phyloP scores from a whole-genome alignment of 1,140 invertebrate genomes.

The Zeugodacus cucurbitae region DNA sequence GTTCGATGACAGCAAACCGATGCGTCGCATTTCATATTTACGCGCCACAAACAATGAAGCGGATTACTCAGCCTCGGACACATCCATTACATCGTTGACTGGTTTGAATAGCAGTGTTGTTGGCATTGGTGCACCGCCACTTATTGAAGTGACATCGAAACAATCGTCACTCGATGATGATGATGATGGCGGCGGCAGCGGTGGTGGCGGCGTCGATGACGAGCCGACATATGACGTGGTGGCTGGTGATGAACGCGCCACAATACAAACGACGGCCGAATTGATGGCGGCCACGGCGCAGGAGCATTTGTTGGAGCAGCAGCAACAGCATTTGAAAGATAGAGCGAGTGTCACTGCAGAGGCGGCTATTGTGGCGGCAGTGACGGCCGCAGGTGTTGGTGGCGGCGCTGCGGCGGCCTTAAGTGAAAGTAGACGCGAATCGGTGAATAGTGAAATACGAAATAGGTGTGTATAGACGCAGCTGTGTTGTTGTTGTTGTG shows the following conservation, averaged over 20 bases:
- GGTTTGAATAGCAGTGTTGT: constrained; percentile 68
- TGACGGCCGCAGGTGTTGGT: constrained; percentile 39
- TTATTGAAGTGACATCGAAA: constrained; percentile 23
- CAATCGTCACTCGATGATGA: background rate
- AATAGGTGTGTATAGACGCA: constrained; percentile 51
- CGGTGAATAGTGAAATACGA: constrained; percentile 60
- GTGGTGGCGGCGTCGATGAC: constrained; percentile 56
- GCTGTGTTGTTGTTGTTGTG: background rate
- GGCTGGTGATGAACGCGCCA: constrained; percentile 53
- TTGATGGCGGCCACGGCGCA: constrained; percentile 15
- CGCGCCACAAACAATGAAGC: constrained; percentile 78
- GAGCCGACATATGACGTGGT: constrained; percentile 62
- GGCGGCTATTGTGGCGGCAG: constrained; percentile 17
- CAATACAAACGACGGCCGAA: constrained; percentile 49
- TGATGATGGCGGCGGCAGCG: constrained; percentile 52
- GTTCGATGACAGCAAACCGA: constrained; percentile 82
- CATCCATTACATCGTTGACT: constrained; percentile 75
- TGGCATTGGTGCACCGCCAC: background rate
- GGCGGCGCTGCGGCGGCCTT: constrained; percentile 40
- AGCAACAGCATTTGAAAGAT: constrained; percentile 23
- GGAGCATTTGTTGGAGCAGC: background rate
- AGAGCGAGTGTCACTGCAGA: constrained; percentile 25
- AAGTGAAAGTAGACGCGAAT: constrained; percentile 55
- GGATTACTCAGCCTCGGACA: constrained; percentile 66
- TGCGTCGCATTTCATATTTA: constrained; percentile 88